Base-by-base conservation (phyloP, 1,140 invertebrate genomes). In the Pygmarrhopalites habei region DNA sequence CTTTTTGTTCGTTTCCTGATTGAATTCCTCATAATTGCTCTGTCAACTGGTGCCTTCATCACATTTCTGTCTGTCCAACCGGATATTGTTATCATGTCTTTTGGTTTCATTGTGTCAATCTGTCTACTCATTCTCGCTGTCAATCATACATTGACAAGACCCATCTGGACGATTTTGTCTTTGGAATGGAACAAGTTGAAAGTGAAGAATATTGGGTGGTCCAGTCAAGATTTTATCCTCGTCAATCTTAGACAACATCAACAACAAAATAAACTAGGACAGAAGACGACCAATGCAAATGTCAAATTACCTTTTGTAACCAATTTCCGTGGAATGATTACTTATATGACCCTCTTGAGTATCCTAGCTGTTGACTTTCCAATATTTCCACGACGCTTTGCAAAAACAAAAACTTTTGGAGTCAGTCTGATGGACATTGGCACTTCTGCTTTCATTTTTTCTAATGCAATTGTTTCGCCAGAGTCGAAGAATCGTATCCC, bases 341-440 rank as follows among this genome's bases (percentile, higher is more conserved):
- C 88, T 72, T 73, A 92, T 14, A 78, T 86, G 41, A 92, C 92
- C 25, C 81, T 82, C 1, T 79, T 92, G 64, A 87, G 84, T 67
- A 97, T 98, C 69, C 76, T 98, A 30, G 93, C 90, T 19, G 92
- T 98, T 0, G 95, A 98, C 79, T 98, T 97, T 77, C 77, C 77
- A 23, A 77, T 87, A 32, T 97, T 93, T 77, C 92, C 94, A 1
- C 76, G 86, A 43, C 78, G 83, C 62, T 88, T 90, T 75, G 87
- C 86, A 0, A 98, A 98, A 78, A 92, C 90, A 12, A 86, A 90
- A 74, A 82, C 74, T 0, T 93, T 81, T 79, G 95, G 95, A 1
- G 90, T 86, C 69, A 87, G 91, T 72, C 74, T 95, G 19, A 98
- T 98, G 95, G 95, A 98, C 74, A 81, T 86, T 41, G 95, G 95